Base-by-base conservation (phyloP, 2,888 invertebrate genomes). In the Noctua janthina region DNA sequence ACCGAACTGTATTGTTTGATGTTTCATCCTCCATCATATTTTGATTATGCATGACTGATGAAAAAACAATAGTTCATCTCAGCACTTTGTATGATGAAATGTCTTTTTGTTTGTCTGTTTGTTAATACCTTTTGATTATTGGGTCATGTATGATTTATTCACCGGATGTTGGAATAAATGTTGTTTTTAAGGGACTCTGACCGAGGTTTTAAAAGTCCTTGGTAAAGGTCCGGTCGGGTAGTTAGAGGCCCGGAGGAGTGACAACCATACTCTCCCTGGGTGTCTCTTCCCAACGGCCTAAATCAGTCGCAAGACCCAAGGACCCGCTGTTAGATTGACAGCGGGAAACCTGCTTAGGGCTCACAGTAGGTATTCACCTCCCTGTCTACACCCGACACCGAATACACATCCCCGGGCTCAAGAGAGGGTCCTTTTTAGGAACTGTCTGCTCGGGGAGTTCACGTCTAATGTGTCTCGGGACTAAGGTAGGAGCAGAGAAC, bases 31-130 rank as follows among this genome's bases (percentile, higher is more conserved):
- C 76, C 75, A 81, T 79, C 76, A 82, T 83, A 85, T 83, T 86
- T 81, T 82, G 81, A 89, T 89, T 84, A 90, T 89, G 89, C 87
- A 89, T 90, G 88, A 88, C 82, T 77, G 79, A 82, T 87, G 76
- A 82, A 82, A 77, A 86, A 80, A 89, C 89, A 90, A 89, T 89
- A 76, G 54, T 78, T 80, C 74, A 82, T 87, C 67, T 83, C 69
- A 76, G 64, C 82, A 82, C 80, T 83, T 81, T 77, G 85, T 82
- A 81, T 85, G 81, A 84, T 69, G 88, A 88, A 84, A 82, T 80
- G 56, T 75, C 70, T 73, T 78, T 81, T 68, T 74, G 76, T 69
- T 79, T 85, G 74, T 76, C 43, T 59, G 68, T 74, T 87, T 78
- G 74, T 82, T 69, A 74, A 62, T 76, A 17, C 54, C 29, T 77